phyloP scores from a whole-genome alignment of 2,888 invertebrate genomes.

The Pristionchus maxplancki region DNA sequence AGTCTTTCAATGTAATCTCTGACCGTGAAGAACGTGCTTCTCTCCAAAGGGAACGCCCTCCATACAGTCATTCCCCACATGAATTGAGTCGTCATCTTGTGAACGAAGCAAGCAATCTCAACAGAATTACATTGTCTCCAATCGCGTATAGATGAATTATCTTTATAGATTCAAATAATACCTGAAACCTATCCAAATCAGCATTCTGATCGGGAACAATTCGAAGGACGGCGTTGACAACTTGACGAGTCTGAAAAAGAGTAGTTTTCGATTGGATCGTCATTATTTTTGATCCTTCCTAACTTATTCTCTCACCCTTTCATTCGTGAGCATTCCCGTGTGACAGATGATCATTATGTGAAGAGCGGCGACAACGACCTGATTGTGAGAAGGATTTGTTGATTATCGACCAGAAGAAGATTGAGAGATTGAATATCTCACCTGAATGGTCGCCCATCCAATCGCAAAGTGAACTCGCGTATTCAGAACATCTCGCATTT shows the following conservation, averaged over 20 bases:
- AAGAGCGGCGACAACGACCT: slow-evolving; percentile 70
- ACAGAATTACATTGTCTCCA: not conserved
- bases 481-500: slow-evolving; percentile 61
- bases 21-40: slow-evolving; percentile 76
- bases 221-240: slow-evolving; percentile 71
- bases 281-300: not conserved
- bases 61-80: slow-evolving; percentile 77
- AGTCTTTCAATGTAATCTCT: not conserved
- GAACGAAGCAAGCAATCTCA: slow-evolving; percentile 75
- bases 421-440: not conserved
- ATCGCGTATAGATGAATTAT: no score
- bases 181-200: slow-evolving; percentile 73
- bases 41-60: slow-evolving; percentile 75
- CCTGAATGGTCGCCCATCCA: slow-evolving; percentile 69
- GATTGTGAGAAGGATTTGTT: slow-evolving; percentile 48
- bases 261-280: not conserved
- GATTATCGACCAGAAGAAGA: not conserved
- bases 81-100: slow-evolving; percentile 76
- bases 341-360: slow-evolving; percentile 71
- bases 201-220: slow-evolving; percentile 74
- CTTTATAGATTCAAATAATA: slow-evolving; percentile 47
- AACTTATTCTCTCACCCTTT: slow-evolving; percentile 61
- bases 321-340: slow-evolving; percentile 74
- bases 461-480: slow-evolving; percentile 68
- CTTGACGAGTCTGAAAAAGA: slow-evolving; percentile 69